Base-by-base conservation (phyloP, 2,113 vertebrate species). In the Nyctibius bracteatus region DNA sequence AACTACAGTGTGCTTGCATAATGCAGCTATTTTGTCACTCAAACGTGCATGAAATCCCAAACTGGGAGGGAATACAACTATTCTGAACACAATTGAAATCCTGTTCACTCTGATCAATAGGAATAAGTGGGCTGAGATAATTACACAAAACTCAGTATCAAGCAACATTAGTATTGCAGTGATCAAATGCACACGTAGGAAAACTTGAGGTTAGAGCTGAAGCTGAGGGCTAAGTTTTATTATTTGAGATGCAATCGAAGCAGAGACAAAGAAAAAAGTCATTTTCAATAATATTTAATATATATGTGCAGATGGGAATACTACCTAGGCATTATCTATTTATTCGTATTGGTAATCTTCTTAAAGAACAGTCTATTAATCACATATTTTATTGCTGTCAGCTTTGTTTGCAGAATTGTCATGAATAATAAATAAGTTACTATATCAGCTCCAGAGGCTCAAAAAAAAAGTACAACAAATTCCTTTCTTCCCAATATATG, bases 361-460 rank as follows among this genome's bases (percentile, higher is more conserved):
- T 61, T 67, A 81, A 90, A 65, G 54, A 89, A 57, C 31, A 79
- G 49, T 54, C 78, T 92, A 94, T 91, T 94, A 93, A 94, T 79
- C 90, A 93, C 39, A 20, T 49, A 90, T 66, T 94, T 96, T 61
- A 90, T 52, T 95, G 71, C 74, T 22, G 5, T 82, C 94, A 92
- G 54, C 65, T 97, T 87, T 95, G 78, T 95, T 80, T 88, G 81
- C 58, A 90, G 71, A 93, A 82, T 44, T 86, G 66, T 62, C 46
- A 88, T n/a, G 51, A 92, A 94, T 74, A 94, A 94, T 54, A 63
- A 91, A 83, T 78, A 73, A 91, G 63, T 70, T 84, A 87, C 78
- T 72, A 6, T 59, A 74, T 49, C 41, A 84, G 75, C 47, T 88
- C 61, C 39, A 86, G 51, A 92, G 43, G 47, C 44, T 81, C 30